These are phyloP conservation scores for Sitta carolinensis DNA, from an alignment of 2,797 vertebrate species.

Conservation along the genomic window DNA sequence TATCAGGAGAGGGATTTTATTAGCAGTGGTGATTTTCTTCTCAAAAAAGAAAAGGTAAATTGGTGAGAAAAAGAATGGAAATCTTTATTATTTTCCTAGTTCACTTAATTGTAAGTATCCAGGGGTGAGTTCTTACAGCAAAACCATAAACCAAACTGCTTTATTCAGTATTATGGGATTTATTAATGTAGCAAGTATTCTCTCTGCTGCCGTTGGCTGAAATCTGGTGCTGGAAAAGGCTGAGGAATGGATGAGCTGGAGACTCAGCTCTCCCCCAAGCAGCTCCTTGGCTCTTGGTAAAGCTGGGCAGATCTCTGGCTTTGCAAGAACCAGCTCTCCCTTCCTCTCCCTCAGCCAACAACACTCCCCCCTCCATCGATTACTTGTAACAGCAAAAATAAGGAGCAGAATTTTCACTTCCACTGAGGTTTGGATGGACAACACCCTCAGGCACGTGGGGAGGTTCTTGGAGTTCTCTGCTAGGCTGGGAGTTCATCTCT, in stretches of 20 bases:
- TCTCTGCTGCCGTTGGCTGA: not conserved
- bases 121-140: not conserved
- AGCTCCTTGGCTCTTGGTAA: not conserved
- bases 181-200: not conserved
- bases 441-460: fast-evolving
- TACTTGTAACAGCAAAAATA: not conserved
- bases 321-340: not conserved
- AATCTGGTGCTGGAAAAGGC: not conserved
- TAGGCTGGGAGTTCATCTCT: not conserved
- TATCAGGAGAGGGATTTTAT: not conserved
- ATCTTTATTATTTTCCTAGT: not conserved
- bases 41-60: not conserved
- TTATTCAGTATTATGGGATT: not conserved
- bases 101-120: slow-evolving; percentile 1
- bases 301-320: not conserved
- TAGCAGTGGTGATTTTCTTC: not conserved
- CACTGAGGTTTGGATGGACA: not conserved
- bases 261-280: not conserved
- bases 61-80: not conserved
- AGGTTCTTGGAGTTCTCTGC: not conserved
- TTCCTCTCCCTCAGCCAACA: not conserved
- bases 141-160: slow-evolving; percentile 7
- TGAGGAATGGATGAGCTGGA: not conserved
- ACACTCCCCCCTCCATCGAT: fast-evolving
- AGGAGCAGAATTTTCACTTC: not conserved